phyloP scores from a whole-genome alignment of 92 coral and sea anemone genomes.

The Actinostola sp. region DNA sequence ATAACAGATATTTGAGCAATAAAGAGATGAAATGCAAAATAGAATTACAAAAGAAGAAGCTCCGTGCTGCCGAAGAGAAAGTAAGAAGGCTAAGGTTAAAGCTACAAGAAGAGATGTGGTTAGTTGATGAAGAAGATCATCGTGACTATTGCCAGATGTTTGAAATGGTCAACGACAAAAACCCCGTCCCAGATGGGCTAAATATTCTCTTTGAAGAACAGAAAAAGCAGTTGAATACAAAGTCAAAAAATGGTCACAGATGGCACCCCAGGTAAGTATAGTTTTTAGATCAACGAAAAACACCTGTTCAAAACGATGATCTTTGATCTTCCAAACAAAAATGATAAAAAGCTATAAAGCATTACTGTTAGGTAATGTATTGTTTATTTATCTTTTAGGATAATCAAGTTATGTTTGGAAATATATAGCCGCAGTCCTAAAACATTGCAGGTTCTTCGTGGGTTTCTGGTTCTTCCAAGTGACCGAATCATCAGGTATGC shows the following conservation, averaged over 20 bases:
- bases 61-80: not conserved
- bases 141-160: constrained; percentile 27
- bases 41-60: not conserved
- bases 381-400: not conserved
- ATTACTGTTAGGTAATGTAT: too few relatives aligned
- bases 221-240: not conserved
- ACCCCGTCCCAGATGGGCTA: not conserved
- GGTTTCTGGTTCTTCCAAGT: not conserved
- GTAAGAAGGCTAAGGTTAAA: not conserved
- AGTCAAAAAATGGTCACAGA: constrained; percentile 6
- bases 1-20: not conserved
- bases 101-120: constrained; percentile 26
- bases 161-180: constrained; percentile 9
- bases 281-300: too few relatives aligned
- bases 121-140: constrained; percentile 29
- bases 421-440: not conserved
- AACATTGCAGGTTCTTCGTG: not conserved
- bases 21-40: not conserved
- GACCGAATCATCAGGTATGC: not conserved
- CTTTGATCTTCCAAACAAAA: too few relatives aligned
- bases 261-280: constrained; percentile 16
- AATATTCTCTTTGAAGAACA: not conserved
- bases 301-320: too few relatives aligned
- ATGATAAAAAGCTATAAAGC: too few relatives aligned
- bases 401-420: not conserved